A percentile compares a stretch with the other conserved stretches of the same genome.
These are phyloP conservation scores for Lipotes vexillifer DNA, from an alignment of 2,113 vertebrate genomes.

Conservation along the genomic window DNA sequence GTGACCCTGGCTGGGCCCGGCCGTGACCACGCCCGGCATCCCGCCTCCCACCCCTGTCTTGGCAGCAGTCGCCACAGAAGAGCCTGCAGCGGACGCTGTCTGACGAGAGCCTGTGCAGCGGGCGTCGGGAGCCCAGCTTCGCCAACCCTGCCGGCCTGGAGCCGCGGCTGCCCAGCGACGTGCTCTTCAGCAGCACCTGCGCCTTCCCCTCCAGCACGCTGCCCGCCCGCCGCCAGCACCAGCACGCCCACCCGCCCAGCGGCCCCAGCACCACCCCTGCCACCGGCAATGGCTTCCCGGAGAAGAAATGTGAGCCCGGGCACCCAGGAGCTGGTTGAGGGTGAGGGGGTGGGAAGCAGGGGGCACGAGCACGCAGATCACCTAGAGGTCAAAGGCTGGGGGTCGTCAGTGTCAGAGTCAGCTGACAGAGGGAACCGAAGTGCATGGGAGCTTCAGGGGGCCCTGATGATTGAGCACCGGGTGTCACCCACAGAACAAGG, in stretches of 20 bases:
- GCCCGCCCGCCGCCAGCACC: conserved; percentile 83
- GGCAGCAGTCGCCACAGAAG: conserved; percentile 83
- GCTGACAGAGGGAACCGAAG: neutral
- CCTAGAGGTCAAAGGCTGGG: neutral
- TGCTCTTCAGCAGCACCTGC: conserved; percentile 86
- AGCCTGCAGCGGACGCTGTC: conserved; percentile 91
- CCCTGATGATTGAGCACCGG: neutral
- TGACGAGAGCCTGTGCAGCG: conserved; percentile 92
- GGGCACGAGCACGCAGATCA: accelerated
- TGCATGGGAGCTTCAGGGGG: accelerated
- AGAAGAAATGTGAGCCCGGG: conserved; percentile 84
- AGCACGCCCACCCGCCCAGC: conserved; percentile 39
- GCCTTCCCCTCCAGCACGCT: conserved; percentile 82
- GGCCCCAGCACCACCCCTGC: conserved; percentile 42
- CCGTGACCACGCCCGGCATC: accelerated
- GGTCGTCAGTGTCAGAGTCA: neutral
- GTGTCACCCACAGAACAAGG: neutral
- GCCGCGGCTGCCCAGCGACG: conserved; percentile 78
- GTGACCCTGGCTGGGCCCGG: neutral
- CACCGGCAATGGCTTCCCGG: conserved; percentile 69
- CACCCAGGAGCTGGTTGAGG: neutral
- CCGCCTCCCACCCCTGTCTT: neutral
- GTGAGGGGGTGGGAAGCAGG: neutral
- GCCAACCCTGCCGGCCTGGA: conserved; percentile 80
- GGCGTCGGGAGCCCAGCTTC: conserved; percentile 85